Evolutionary conservation across 1,140 invertebrate genomes (phyloP).

Genomic region (Dendrolimus kikuchii): DNA sequence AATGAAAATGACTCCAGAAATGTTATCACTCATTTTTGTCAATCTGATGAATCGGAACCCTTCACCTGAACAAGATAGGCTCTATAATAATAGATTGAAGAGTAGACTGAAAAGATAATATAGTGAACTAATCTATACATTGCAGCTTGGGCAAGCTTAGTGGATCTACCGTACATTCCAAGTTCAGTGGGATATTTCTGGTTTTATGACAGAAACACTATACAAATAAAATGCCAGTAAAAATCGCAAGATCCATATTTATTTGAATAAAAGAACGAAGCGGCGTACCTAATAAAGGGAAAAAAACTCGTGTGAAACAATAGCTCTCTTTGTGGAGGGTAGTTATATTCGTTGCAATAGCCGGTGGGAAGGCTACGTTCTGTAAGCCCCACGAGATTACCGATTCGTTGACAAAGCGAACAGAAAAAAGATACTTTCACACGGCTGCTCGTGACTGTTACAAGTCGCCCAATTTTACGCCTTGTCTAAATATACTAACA

Average conservation of each 20-base stretch:
- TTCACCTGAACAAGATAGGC: too few species aligned
- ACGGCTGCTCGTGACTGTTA: constrained; percentile 9
- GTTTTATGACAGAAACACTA: too few species aligned
- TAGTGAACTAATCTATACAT: too few species aligned
- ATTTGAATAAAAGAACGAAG: constrained; percentile 23
- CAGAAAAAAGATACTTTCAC: constrained; percentile 28
- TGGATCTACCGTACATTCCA: background rate
- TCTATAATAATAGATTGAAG: too few species aligned
- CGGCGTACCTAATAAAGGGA: constrained; percentile 13
- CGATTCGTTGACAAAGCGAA: constrained; percentile 35
- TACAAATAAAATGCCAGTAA: constrained; percentile 7
- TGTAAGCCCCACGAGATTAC: constrained; percentile 37
- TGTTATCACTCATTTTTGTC: too few species aligned
- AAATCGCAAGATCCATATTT: constrained; percentile 19
- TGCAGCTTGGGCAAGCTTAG: too few species aligned
- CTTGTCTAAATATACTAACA: too few species aligned
- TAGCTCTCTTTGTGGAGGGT: too few species aligned
- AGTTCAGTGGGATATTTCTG: background rate
- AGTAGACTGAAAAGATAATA: too few species aligned
- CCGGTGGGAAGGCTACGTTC: constrained; percentile 27
- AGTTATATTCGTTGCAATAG: constrained; percentile 7
- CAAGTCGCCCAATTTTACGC: background rate
- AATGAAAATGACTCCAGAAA: too few species aligned
- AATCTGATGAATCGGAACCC: too few species aligned
- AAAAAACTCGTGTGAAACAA: constrained; percentile 33